A percentile compares a stretch with the other conserved stretches of the same genome.
Evolutionary conservation across 2,888 invertebrate genomes (phyloP).

Genomic region (Drosophila meridionalis): DNA sequence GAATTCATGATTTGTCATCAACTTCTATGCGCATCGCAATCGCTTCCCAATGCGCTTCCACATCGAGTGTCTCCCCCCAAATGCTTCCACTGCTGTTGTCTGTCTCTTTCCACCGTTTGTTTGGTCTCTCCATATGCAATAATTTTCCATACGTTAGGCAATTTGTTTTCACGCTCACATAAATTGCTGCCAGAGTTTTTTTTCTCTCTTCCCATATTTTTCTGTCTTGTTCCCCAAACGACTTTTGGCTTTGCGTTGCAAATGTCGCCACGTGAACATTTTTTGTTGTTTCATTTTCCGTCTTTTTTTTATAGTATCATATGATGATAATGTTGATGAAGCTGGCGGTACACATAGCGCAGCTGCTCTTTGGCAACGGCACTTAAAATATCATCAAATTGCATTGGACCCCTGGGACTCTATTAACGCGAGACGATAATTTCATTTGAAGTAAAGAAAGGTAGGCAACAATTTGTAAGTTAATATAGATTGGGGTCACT

Average conservation of each 20-base stretch:
- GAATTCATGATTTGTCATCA: slow-evolving; percentile 75
- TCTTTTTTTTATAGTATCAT: slow-evolving; percentile 23
- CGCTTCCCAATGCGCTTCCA: slow-evolving; percentile 11
- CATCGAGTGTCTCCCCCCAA: background rate
- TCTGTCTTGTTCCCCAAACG: slow-evolving; percentile 37
- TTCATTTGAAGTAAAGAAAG: slow-evolving; percentile 1
- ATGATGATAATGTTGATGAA: slow-evolving; percentile 60
- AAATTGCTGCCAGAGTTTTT: slow-evolving; percentile 55
- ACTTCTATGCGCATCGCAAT: slow-evolving; percentile 48
- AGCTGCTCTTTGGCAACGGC: slow-evolving; percentile 45
- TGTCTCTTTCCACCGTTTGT: slow-evolving; percentile 28
- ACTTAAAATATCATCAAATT: slow-evolving; percentile 75
- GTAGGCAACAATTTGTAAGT: slow-evolving; percentile 1
- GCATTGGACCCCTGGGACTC: slow-evolving; percentile 64
- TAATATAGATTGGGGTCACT: slow-evolving; percentile 43
- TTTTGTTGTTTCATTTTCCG: slow-evolving; percentile 7
- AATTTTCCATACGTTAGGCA: slow-evolving; percentile 70
- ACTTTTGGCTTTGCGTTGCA: slow-evolving; percentile 43
- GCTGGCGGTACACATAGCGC: slow-evolving; percentile 32
- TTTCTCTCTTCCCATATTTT: background rate
- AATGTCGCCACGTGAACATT: slow-evolving; percentile 48
- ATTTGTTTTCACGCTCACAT: slow-evolving; percentile 75
- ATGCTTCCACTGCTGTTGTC: background rate
- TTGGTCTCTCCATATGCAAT: slow-evolving; percentile 53
- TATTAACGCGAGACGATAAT: slow-evolving; percentile 37